phyloP scores from a whole-genome alignment of 2,113 vertebrate genomes.

The Tricholaema leucomelas region DNA sequence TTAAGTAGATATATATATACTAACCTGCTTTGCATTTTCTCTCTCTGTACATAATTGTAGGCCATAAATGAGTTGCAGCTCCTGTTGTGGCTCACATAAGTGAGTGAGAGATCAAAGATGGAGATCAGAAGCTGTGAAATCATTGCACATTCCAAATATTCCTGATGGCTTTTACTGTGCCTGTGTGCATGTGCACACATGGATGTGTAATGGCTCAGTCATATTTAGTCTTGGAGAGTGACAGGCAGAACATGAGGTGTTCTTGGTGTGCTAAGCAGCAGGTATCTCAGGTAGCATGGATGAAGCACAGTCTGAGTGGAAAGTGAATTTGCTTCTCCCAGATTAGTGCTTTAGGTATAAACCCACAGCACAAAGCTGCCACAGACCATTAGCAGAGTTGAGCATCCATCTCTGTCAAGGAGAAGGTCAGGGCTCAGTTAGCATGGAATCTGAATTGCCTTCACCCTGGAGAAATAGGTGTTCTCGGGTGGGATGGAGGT shows the following conservation, averaged over 20 bases:
- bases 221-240: background rate
- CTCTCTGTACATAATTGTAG: background rate
- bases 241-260: fast-evolving
- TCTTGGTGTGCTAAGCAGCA: background rate
- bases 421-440: constrained; percentile 61
- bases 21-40: background rate
- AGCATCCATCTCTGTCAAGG: constrained; percentile 62
- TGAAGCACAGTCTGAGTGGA: background rate
- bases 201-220: fast-evolving
- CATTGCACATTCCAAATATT: background rate
- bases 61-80: fast-evolving
- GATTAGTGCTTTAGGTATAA: background rate
- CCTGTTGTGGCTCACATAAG: background rate
- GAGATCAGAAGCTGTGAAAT: background rate
- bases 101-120: background rate
- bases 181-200: background rate
- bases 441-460: constrained; percentile 44
- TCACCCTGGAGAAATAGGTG: constrained; percentile 8
- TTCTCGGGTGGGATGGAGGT: constrained; percentile 28
- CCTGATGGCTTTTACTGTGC: fast-evolving
- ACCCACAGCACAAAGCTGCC: background rate
- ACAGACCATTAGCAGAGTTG: constrained; percentile 45
- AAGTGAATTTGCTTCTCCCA: background rate
- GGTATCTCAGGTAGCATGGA: background rate
- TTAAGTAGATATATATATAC: background rate